Evolutionary conservation across 2,888 invertebrate species (phyloP).

Genomic region (Coremacera marginata): DNA sequence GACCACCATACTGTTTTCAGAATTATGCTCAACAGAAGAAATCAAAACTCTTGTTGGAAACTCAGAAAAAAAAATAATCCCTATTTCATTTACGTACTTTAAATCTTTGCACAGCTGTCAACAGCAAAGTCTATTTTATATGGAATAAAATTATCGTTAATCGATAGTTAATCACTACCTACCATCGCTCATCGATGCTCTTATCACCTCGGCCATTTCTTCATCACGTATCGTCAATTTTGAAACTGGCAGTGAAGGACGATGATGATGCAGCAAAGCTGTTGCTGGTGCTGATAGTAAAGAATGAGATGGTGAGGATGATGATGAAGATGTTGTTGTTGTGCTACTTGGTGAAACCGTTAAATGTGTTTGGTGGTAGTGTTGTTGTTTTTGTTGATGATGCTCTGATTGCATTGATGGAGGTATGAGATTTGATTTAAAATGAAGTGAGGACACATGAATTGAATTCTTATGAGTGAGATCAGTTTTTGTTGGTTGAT

Average conservation of each 20-base stretch:
- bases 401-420: constrained; percentile 8
- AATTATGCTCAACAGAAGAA: too few relatives aligned
- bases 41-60: too few relatives aligned
- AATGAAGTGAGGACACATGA: constrained; percentile 24
- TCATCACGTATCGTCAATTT: constrained; percentile 64
- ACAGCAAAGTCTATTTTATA: background rate
- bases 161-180: constrained; percentile 47
- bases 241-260: constrained; percentile 62
- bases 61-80: too few relatives aligned
- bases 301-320: constrained; percentile 47
- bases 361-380: constrained; percentile 41
- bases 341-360: constrained; percentile 39
- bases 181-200: constrained; percentile 65
- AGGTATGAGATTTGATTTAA: constrained; percentile 21
- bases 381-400: constrained; percentile 49
- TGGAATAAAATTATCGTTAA: background rate
- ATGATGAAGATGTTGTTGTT: constrained; percentile 51
- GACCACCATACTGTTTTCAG: too few relatives aligned
- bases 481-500: constrained; percentile 22
- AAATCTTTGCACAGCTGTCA: background rate
- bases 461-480: constrained; percentile 24
- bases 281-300: constrained; percentile 42
- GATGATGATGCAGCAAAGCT: constrained; percentile 56
- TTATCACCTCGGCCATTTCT: constrained; percentile 65
- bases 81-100: too few relatives aligned